A percentile compares a stretch with the other conserved stretches of the same genome.
These are phyloP conservation scores for Boleophthalmus pectinirostris DNA, from an alignment of 2,113 vertebrate species.

Conservation along the genomic window DNA sequence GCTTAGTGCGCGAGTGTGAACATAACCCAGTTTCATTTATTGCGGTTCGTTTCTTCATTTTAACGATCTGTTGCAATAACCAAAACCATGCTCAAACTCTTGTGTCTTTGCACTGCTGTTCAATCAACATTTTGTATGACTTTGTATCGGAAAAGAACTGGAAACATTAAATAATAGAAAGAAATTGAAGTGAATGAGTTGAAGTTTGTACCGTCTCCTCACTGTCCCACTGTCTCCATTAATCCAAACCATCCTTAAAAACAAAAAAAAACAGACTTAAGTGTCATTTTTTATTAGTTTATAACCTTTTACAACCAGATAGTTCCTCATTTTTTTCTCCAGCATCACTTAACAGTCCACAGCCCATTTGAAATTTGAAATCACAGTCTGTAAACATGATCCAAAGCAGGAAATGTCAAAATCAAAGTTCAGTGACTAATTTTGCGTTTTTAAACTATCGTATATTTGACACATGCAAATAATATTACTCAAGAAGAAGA, in stretches of 20 bases:
- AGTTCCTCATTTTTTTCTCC: neutral
- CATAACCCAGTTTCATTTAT: neutral
- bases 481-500: no score
- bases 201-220: neutral
- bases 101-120: neutral
- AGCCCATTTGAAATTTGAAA: no score
- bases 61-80: neutral
- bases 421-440: no score
- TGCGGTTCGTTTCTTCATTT: neutral
- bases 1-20: neutral
- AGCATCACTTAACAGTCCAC: neutral
- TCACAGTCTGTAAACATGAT: no score
- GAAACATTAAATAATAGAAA: neutral
- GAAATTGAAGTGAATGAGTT: neutral
- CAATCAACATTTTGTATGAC: neutral
- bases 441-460: neutral
- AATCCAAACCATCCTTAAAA: no score
- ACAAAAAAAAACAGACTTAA: neutral
- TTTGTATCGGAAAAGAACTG: neutral
- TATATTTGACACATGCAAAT: neutral
- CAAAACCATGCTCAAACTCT: neutral
- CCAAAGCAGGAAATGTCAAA: no score
- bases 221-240: no score
- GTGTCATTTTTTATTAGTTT: neutral
- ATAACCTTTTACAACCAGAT: neutral